Evolutionary conservation across 2,888 invertebrate species (phyloP).

Genomic region (Mayetiola destructor): DNA sequence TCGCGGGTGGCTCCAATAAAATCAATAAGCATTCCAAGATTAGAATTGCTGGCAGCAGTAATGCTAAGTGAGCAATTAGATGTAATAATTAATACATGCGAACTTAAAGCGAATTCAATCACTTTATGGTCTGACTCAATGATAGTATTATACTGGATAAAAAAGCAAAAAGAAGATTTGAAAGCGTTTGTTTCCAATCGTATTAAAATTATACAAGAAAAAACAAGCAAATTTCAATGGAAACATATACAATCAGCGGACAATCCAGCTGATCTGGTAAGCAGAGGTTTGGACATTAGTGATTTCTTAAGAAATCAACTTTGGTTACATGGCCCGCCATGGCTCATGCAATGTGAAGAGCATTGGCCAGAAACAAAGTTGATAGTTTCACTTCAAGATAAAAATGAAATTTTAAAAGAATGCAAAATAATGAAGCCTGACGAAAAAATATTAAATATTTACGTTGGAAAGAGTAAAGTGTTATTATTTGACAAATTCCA

Average conservation of each 20-base stretch:
- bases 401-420: background rate
- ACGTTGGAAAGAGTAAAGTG: background rate
- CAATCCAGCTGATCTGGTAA: constrained; percentile 23
- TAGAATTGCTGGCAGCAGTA: constrained; percentile 11
- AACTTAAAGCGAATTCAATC: background rate
- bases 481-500: background rate
- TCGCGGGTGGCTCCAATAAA: constrained; percentile 10
- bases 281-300: constrained; percentile 17
- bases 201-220: constrained; percentile 20
- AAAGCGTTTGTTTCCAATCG: constrained; percentile 23
- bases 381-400: background rate
- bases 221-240: constrained; percentile 19
- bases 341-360: background rate
- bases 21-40: background rate
- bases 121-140: constrained; percentile 22
- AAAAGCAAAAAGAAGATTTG: constrained; percentile 17
- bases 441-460: background rate
- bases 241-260: constrained; percentile 20
- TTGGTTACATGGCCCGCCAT: constrained; percentile 4
- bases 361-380: background rate
- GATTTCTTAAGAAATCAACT: background rate
- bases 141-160: constrained; percentile 22
- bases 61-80: background rate
- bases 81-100: constrained; percentile 16
- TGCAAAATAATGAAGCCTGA: background rate